These are phyloP conservation scores for Sipha flava DNA, from an alignment of 1,140 invertebrate species.

Conservation along the genomic window DNA sequence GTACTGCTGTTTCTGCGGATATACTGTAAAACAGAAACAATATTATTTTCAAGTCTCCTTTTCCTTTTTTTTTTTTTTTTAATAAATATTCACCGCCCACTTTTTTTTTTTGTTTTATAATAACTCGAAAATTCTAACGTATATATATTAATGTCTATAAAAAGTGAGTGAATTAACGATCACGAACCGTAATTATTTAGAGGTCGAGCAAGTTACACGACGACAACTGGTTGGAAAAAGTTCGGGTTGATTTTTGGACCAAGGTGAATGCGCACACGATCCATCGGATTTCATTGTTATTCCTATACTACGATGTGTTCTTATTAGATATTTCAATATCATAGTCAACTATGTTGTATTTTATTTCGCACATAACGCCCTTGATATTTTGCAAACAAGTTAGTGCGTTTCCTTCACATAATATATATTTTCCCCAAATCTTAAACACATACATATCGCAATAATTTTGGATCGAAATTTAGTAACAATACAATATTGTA, in stretches of 20 bases:
- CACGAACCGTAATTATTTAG: neutral
- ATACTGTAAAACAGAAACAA: slow-evolving; percentile 56
- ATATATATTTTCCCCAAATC: too few species aligned
- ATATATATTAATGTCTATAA: too few species aligned
- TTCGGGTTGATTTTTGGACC: neutral
- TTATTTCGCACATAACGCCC: neutral
- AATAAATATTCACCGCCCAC: too few species aligned
- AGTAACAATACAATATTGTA: too few species aligned
- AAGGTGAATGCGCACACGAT: neutral
- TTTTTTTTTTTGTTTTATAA: too few species aligned
- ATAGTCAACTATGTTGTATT: neutral
- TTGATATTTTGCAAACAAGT: too few species aligned
- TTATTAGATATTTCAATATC: neutral
- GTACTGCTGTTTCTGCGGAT: slow-evolving; percentile 87
- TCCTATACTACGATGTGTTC: neutral
- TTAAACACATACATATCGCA: too few species aligned
- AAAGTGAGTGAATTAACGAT: neutral
- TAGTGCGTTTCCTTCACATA: too few species aligned
- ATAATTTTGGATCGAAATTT: too few species aligned
- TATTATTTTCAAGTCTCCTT: too few species aligned
- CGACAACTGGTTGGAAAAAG: neutral
- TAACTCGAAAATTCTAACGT: too few species aligned
- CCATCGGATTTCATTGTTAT: neutral
- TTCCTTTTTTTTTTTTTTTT: too few species aligned
- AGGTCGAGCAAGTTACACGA: neutral